Evolutionary conservation across 2,797 vertebrate genomes (phyloP).

Genomic region (Aphelocoma californica): DNA sequence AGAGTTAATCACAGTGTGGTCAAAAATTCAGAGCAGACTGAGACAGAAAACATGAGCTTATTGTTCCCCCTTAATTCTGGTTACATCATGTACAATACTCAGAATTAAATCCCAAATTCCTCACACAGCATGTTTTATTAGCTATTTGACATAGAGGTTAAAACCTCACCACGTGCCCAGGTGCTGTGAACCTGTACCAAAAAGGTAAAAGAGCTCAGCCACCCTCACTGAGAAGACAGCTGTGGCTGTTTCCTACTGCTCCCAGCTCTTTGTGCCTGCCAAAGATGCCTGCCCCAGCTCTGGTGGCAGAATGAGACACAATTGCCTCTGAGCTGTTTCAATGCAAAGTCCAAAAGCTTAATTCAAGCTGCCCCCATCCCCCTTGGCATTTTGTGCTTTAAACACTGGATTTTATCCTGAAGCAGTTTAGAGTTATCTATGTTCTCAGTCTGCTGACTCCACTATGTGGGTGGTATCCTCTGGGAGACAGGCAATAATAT

Average conservation of each 20-base stretch:
- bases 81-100: not conserved
- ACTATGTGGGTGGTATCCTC: slow-evolving; percentile 33
- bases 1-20: not conserved
- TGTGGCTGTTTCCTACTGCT: not conserved
- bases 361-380: not conserved
- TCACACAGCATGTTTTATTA: not conserved
- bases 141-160: not conserved
- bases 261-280: not conserved
- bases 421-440: slow-evolving; percentile 1
- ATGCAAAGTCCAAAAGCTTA: not conserved
- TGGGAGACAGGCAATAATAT: slow-evolving; percentile 12
- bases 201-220: not conserved
- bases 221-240: not conserved
- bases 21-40: not conserved
- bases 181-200: not conserved
- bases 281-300: not conserved
- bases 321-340: not conserved
- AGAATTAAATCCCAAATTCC: not conserved
- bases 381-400: not conserved
- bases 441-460: slow-evolving; percentile 18
- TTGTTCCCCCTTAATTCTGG: not conserved
- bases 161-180: not conserved
- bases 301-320: not conserved
- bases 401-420: not conserved
- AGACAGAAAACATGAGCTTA: not conserved